Evolutionary conservation across 2,797 vertebrate genomes (phyloP).

Genomic region (Serranus cabrilla): DNA sequence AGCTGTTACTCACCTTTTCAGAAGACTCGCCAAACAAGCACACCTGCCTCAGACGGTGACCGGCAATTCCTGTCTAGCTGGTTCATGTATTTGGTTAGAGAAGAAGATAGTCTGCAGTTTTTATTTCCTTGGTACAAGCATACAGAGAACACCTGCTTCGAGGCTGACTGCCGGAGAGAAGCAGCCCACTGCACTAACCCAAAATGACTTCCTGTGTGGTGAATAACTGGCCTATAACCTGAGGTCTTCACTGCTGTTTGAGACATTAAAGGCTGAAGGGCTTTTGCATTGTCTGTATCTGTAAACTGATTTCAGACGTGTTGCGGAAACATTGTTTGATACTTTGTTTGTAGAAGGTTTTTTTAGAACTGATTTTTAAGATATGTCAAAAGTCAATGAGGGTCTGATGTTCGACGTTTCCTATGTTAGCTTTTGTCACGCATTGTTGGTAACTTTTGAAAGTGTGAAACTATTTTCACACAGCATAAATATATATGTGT

Average conservation of each 20-base stretch:
- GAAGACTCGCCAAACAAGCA: conserved; percentile 23
- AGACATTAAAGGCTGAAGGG: not conserved
- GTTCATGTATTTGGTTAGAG: conserved; percentile 12
- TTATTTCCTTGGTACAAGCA: not conserved
- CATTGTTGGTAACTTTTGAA: not conserved
- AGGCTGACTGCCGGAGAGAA: conserved; percentile 12
- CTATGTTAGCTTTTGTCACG: conserved; percentile 14
- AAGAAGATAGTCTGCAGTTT: conserved; percentile 20
- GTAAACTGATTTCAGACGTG: conserved; percentile 1
- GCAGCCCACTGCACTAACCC: conserved; percentile 60
- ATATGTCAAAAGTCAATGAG: too few species aligned
- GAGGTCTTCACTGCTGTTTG: conserved; percentile 22
- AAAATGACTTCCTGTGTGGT: conserved; percentile 77
- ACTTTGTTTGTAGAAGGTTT: too few species aligned
- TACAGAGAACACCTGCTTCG: conserved; percentile 6
- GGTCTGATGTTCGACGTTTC: conserved; percentile 10
- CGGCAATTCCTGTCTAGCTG: conserved; percentile 22
- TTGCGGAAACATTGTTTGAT: not conserved
- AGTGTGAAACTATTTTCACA: not conserved
- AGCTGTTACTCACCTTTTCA: conserved; percentile 60
- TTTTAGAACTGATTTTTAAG: too few species aligned
- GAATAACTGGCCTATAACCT: conserved; percentile 53
- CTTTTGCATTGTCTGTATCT: not conserved
- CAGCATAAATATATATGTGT: not conserved
- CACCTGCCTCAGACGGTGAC: conserved; percentile 19